A percentile compares a stretch with the other conserved stretches of the same genome.
Evolutionary conservation across 2,888 invertebrate genomes (phyloP).

Genomic region (Ommatoiulus sabulosus): DNA sequence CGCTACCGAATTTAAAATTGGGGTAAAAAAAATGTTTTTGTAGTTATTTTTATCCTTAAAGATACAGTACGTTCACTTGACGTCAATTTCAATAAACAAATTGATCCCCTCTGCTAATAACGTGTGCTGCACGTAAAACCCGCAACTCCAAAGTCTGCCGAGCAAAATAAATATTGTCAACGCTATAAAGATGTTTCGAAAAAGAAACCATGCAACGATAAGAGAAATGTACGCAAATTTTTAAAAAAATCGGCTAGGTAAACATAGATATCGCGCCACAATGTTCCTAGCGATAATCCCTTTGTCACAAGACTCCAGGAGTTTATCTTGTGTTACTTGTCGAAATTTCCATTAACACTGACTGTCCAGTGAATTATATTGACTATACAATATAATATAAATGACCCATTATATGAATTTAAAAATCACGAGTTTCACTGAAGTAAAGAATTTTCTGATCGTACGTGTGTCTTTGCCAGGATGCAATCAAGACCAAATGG

Average conservation of each 20-base stretch:
- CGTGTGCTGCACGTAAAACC: not conserved
- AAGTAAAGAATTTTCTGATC: too few species aligned
- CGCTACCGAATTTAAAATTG: not conserved
- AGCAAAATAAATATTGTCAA: constrained; percentile 41
- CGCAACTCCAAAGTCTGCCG: not conserved
- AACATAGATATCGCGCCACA: not conserved
- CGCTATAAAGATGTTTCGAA: not conserved
- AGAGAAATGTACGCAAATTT: not conserved
- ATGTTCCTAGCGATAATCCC: too few species aligned
- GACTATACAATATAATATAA: too few species aligned
- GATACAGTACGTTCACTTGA: not conserved
- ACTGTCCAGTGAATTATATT: too few species aligned
- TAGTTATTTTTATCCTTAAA: not conserved
- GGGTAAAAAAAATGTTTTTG: not conserved
- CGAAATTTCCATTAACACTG: too few species aligned
- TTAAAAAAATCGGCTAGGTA: not conserved
- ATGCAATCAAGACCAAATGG: too few species aligned
- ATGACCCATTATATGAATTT: too few species aligned
- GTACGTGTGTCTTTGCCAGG: too few species aligned
- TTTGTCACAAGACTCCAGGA: too few species aligned
- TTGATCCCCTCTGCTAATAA: not conserved
- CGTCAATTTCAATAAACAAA: not conserved
- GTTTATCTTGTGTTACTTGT: too few species aligned
- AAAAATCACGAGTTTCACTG: too few species aligned
- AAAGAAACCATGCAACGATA: not conserved